Conservation (phyloP, 1,140 invertebrate genomes). For the Zaprionus nigranus region DNA sequence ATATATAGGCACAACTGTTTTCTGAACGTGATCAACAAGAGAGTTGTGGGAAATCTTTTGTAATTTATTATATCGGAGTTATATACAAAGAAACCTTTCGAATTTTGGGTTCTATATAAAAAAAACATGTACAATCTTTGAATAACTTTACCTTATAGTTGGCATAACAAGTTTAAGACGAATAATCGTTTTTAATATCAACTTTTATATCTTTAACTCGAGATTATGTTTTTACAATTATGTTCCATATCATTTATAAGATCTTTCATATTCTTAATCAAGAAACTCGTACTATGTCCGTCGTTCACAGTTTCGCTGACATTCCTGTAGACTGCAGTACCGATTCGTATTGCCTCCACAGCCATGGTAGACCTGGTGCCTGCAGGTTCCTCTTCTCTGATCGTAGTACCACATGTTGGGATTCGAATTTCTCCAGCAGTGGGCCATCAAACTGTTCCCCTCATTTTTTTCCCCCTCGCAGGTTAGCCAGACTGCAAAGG, state of each 20-base stretch:
- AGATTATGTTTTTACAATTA: too few species aligned
- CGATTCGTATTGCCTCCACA: conserved; percentile 27
- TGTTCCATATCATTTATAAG: too few species aligned
- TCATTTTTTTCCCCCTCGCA: background rate
- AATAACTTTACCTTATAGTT: too few species aligned
- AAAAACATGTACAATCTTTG: too few species aligned
- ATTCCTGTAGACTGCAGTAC: conserved; percentile 8
- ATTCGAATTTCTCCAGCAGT: background rate
- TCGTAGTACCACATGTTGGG: conserved; percentile 19
- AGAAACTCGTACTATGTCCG: too few species aligned
- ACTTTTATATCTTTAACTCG: too few species aligned
- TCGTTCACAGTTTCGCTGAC: background rate
- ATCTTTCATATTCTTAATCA: too few species aligned
- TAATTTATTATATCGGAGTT: background rate
- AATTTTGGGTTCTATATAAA: background rate
- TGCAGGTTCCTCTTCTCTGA: conserved; percentile 4
- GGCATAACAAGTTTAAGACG: too few species aligned
- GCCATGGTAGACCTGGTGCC: background rate
- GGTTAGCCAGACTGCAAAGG: background rate
- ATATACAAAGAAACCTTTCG: background rate
- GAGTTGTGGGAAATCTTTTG: background rate
- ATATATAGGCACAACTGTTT: background rate
- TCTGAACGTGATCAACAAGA: background rate
- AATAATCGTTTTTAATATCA: too few species aligned
- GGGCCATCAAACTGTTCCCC: background rate